Base-by-base conservation (phyloP, 2,113 vertebrate genomes). In the Andinoacara biseriatus region DNA sequence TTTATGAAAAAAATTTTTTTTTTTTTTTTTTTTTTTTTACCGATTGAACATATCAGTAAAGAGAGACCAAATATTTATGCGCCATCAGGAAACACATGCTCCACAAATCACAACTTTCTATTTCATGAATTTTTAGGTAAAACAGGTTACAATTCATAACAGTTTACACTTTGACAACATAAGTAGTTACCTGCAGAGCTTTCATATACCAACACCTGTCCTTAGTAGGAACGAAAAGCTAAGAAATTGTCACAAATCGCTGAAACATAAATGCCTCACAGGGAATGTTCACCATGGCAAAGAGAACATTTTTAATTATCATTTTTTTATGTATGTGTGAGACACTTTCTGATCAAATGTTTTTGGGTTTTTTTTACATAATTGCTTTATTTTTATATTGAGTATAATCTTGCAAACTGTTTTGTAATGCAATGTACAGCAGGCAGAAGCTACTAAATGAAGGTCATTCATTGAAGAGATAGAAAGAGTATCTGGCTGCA, bases 281-380 rank as follows among this genome's bases (percentile, higher is more conserved):
- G 80, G 74, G 82, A 92, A 90, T 40, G 69, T 82, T 87, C n/a
- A 62, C 0, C 0, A 54, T 75, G 91, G 81, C 40, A 81, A 85
- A 86, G 74, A 54, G 11, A 75, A 82, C 8, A 54, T 82, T 81
- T 85, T 75, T 33, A 46, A 78, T 75, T 26, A 65, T 84, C 2
- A n/a, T 52, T 58, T 86, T 84, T 78, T 79, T 81, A 89, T 89
- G 86, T 84, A 81, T 90, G 78, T 90, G 92, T 93, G 91, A 94
- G 94, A 90, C 91, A 94, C 94, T 95, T 95, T 94, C 92, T 91
- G 88, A 90, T 87, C 69, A 91, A 56, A 87, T 90, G 35, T 86
- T 31, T 91, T 93, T 86, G n/a, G n/a, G n/a, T n/a, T n/a, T 35
- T 91, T 92, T 78, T 69, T 82, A 80, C 88, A 76, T 88, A 77